Evolutionary conservation across 2,888 invertebrate genomes (phyloP).

Genomic region (Leptinotarsa rubiginosa): DNA sequence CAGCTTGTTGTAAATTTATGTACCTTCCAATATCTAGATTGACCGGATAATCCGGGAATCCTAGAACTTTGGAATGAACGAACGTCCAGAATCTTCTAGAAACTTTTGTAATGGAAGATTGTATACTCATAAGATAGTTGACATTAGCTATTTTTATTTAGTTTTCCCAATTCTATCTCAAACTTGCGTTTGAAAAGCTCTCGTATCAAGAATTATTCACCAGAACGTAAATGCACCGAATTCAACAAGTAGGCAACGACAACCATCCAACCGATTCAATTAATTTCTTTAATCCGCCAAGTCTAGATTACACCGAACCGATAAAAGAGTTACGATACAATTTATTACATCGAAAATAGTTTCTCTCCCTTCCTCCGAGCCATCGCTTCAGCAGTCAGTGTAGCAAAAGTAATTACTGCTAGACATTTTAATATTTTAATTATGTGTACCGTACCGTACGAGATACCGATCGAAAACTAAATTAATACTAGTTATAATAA

Average conservation of each 20-base stretch:
- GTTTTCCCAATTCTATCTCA: no score
- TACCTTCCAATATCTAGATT: no score
- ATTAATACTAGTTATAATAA: constrained; percentile 54
- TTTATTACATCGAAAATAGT: constrained; percentile 38
- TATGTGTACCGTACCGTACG: constrained; percentile 47
- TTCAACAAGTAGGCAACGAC: constrained; percentile 16
- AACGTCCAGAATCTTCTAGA: no score
- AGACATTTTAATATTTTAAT: constrained; percentile 54
- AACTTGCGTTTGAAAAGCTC: no score
- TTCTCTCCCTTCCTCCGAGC: constrained; percentile 18
- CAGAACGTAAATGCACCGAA: background rate
- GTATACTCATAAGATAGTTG: no score
- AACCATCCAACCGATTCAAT: constrained; percentile 15
- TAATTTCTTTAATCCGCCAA: constrained; percentile 21
- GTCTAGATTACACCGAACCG: constrained; percentile 38
- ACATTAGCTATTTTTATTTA: no score
- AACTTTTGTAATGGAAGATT: no score
- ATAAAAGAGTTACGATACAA: constrained; percentile 45
- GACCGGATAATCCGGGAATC: no score
- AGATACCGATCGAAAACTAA: constrained; percentile 52
- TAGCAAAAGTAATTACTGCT: constrained; percentile 42
- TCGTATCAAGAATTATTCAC: background rate
- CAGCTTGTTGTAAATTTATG: no score
- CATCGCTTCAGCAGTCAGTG: constrained; percentile 15
- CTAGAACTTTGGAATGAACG: no score